Evolutionary conservation across 2,797 vertebrate species (phyloP).

Genomic region (Chiloscyllium punctatum): DNA sequence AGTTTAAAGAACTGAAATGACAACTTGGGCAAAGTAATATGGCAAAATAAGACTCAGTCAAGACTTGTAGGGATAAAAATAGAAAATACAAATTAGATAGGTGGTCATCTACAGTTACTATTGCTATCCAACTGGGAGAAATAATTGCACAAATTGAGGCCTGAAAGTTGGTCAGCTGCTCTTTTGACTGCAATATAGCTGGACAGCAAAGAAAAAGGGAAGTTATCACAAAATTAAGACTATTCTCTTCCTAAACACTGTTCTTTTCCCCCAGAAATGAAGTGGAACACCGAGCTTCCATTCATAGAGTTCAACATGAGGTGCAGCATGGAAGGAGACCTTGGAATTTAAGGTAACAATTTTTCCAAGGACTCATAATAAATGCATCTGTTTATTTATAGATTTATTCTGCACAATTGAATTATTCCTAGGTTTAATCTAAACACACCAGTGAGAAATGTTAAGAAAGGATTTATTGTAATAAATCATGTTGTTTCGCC

Average conservation of each 20-base stretch:
- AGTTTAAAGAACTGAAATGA: neutral
- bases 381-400: neutral
- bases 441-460: neutral
- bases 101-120: neutral
- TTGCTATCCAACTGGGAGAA: neutral
- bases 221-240: neutral
- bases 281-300: neutral
- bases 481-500: neutral
- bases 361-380: neutral
- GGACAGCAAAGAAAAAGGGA: neutral
- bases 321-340: neutral
- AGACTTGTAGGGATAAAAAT: neutral
- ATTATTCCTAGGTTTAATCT: neutral
- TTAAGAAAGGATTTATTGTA: neutral
- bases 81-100: neutral
- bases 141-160: neutral
- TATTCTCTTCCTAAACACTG: neutral
- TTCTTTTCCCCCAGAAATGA: neutral
- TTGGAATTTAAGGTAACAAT: neutral
- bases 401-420: neutral
- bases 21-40: neutral
- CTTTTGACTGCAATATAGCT: neutral
- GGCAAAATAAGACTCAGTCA: neutral
- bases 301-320: neutral
- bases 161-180: neutral